Conservation (phyloP, 37 sponge, comb jelly and placozoan genomes). For the Haliclona indistincta region DNA sequence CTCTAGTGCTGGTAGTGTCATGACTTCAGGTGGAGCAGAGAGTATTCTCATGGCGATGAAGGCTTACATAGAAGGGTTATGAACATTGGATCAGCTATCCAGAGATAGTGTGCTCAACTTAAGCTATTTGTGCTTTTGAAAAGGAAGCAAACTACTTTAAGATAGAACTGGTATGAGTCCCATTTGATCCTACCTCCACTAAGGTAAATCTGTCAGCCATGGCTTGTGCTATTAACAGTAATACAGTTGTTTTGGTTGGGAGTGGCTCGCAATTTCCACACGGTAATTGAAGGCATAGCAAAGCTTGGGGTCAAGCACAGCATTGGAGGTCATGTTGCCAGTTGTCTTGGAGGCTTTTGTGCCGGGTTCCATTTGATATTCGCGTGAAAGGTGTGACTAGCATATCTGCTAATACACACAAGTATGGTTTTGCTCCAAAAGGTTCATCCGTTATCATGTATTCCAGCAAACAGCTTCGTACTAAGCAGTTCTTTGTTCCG, state of each 20-base stretch:
- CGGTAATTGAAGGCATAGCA: conserved; percentile 87
- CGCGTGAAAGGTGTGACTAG: conserved; percentile 90
- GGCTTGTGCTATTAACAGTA: conserved; percentile 75
- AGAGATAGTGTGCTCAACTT: conserved; percentile 86
- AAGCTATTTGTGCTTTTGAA: conserved; percentile 93
- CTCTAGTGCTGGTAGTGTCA: conserved; percentile 59
- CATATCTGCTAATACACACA: conserved; percentile 96
- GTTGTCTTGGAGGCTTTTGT: conserved; percentile 94
- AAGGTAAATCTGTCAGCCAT: conserved; percentile 72
- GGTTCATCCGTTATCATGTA: conserved; percentile 96
- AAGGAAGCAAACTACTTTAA: conserved; percentile 92
- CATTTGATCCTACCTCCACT: conserved; percentile 59
- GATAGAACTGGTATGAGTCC: conserved; percentile 72
- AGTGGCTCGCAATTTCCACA: conserved; percentile 95
- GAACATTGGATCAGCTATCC: conserved; percentile 84
- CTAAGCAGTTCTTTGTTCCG: conserved; percentile 80
- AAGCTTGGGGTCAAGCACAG: conserved; percentile 51
- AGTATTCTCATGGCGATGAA: conserved; percentile 94
- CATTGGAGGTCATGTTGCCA: conserved; percentile 90
- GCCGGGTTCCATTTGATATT: conserved; percentile 98
- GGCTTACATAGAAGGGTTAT: conserved; percentile 80
- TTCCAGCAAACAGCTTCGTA: conserved; percentile 54
- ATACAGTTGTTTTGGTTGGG: conserved; percentile 88
- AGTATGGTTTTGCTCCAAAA: conserved; percentile 96
- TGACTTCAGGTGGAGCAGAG: conserved; percentile 94